These are phyloP conservation scores for Phengaris arion DNA, from an alignment of 2,888 invertebrate genomes.

Conservation along the genomic window DNA sequence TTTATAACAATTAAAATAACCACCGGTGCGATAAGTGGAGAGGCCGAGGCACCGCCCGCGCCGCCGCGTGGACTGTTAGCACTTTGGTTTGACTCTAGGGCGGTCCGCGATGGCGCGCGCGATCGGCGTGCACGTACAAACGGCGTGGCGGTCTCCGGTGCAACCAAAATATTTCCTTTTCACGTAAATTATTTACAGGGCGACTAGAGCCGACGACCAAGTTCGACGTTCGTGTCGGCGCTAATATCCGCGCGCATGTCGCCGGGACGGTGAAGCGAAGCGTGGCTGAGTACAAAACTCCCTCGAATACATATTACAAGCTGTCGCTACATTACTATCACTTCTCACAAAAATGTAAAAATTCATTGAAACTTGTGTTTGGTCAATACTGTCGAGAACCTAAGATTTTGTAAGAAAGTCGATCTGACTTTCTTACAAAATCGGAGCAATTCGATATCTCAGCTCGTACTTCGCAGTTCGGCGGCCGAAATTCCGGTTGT, in stretches of 20 bases:
- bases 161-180: constrained; percentile 5
- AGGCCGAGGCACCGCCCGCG: not conserved
- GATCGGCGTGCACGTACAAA: not conserved
- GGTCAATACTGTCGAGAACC: constrained; percentile 17
- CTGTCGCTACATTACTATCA: constrained; percentile 59
- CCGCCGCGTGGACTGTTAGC: not conserved
- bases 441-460: not conserved
- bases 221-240: not conserved
- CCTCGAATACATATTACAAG: constrained; percentile 48
- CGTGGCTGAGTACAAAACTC: constrained; percentile 49
- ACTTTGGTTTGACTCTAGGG: constrained; percentile 24
- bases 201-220: not conserved
- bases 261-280: constrained; percentile 43
- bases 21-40: constrained; percentile 11
- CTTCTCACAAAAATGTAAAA: constrained; percentile 55
- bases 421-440: not conserved
- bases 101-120: not conserved
- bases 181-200: constrained; percentile 9
- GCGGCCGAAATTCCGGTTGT: not conserved
- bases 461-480: not conserved
- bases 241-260: not conserved
- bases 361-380: constrained; percentile 30
- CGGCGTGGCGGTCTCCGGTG: constrained; percentile 14
- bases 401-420: too few species aligned
- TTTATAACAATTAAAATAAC: constrained; percentile 22